Base-by-base conservation (phyloP, 2,113 vertebrate species). In the Alethe diademata region DNA sequence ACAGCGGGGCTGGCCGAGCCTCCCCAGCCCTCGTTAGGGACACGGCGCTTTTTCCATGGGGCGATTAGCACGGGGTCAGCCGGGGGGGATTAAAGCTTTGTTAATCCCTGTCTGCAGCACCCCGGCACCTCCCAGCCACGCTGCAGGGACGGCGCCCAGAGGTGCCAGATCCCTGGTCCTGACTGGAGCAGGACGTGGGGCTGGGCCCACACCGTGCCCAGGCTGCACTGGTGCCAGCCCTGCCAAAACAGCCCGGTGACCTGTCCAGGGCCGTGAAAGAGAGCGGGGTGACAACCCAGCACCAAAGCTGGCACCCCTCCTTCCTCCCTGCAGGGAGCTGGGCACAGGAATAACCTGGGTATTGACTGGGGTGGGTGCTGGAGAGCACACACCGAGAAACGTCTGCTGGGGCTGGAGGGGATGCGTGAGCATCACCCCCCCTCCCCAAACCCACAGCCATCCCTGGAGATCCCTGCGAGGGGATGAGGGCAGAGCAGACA, bases 1-100 rank as follows among this genome's bases (percentile, higher is more conserved):
- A 94, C 96, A 97, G 95, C 56, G 5, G 78, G 93, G 82, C 92
- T 72, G 92, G 90, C 92, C 60, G 6, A 4, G 64, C 81, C 95
- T 62, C 54, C 87, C 58, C 74, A 74, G 28, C 61, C 53, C 97
- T 95, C 42, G 50, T 92, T 66, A 72, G 95, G 92, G 95, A 7
- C 26, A 24, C 42, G 8, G 96, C 5, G 78, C 88, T 95, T 87
- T 95, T 94, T 92, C 96, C 96, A 91, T 56, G 26, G 61, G 93
- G 58, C 11, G 71, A 96, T 93, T 89, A 95, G 93, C 92, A 19
- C 78, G 75, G 86, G 93, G 78, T 90, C 93, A 82, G 66, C 62
- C 2, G 35, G 36, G 62, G 56, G 82, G 92, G 92, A 88, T 92
- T 87, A 87, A 83, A 94, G 88, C 57, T 91, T 35, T 16, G 51